Percentiles rank a stretch among this genome's conserved stretches.
phyloP scores from a whole-genome alignment of 2,888 invertebrate species.

The Copidosoma aretas region DNA sequence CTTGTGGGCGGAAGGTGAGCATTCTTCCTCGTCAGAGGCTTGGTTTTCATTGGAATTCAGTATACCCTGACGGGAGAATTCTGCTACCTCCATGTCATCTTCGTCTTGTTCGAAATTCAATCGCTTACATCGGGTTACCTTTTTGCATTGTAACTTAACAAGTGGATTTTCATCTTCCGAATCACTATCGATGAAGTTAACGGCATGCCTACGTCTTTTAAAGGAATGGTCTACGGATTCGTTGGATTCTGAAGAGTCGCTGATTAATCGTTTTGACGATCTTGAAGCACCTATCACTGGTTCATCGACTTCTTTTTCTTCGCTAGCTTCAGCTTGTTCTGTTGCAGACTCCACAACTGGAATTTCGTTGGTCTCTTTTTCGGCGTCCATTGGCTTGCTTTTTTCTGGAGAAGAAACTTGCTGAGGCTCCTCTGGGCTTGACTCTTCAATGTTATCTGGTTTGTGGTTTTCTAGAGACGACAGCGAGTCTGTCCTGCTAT shows the following conservation, averaged over 20 bases:
- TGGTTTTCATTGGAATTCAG: background rate
- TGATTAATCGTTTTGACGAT: too few species aligned
- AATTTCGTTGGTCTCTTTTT: background rate
- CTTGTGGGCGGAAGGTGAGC: too few species aligned
- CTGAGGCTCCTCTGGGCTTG: background rate
- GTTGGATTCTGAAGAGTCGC: too few species aligned
- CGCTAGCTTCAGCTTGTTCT: background rate
- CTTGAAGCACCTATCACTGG: too few species aligned
- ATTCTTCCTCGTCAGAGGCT: background rate
- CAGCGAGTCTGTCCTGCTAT: background rate
- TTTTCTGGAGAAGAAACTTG: background rate
- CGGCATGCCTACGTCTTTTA: constrained; percentile 21
- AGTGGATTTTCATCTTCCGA: background rate
- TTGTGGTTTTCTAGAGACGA: background rate
- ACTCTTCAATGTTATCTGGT: background rate
- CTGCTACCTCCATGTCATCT: constrained; percentile 29
- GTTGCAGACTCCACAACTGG: background rate
- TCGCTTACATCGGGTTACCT: background rate
- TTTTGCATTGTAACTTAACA: background rate
- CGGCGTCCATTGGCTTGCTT: background rate
- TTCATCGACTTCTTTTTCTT: background rate
- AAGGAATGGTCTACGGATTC: background rate
- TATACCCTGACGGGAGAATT: constrained; percentile 9
- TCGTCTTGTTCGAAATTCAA: constrained; percentile 13
- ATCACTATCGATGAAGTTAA: background rate